Evolutionary conservation across 1,140 invertebrate genomes (phyloP).

Genomic region (Habropoda laboriosa): DNA sequence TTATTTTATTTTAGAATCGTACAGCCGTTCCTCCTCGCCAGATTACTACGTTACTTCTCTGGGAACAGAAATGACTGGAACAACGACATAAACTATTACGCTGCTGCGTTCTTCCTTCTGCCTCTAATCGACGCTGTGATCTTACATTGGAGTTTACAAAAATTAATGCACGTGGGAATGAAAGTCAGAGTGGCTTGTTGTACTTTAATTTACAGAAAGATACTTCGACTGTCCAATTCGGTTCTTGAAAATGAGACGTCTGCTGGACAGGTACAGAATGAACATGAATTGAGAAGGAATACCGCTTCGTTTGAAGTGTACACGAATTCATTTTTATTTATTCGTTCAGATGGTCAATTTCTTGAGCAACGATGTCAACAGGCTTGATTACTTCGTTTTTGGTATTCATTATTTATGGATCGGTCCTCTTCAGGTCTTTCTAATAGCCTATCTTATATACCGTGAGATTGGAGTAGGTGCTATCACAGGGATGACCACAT

Average conservation of each 20-base stretch:
- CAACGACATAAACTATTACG: constrained; percentile 86
- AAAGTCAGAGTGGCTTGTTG: constrained; percentile 90
- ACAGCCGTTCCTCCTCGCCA: constrained; percentile 88
- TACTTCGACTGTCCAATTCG: constrained; percentile 74
- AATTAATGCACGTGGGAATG: constrained; percentile 88
- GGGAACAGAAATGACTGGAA: constrained; percentile 76
- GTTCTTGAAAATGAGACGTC: constrained; percentile 74
- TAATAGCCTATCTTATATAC: constrained; percentile 90
- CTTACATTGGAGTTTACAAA: constrained; percentile 91
- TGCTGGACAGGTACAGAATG: constrained; percentile 66
- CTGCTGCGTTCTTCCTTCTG: constrained; percentile 85
- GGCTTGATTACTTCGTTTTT: constrained; percentile 86
- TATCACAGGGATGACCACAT: constrained; percentile 89
- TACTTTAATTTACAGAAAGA: constrained; percentile 92
- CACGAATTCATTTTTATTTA: neutral
- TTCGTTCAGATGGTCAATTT: constrained; percentile 96
- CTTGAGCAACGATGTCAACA: constrained; percentile 93
- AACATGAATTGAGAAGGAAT: neutral
- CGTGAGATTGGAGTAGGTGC: constrained; percentile 87
- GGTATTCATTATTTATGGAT: constrained; percentile 91
- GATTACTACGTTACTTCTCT: constrained; percentile 87
- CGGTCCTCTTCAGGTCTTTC: constrained; percentile 90
- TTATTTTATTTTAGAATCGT: constrained; percentile 84
- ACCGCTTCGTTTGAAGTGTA: neutral
- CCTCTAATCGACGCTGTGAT: constrained; percentile 87